phyloP scores from a whole-genome alignment of 2,888 invertebrate species.

The Mythimna loreyi region DNA sequence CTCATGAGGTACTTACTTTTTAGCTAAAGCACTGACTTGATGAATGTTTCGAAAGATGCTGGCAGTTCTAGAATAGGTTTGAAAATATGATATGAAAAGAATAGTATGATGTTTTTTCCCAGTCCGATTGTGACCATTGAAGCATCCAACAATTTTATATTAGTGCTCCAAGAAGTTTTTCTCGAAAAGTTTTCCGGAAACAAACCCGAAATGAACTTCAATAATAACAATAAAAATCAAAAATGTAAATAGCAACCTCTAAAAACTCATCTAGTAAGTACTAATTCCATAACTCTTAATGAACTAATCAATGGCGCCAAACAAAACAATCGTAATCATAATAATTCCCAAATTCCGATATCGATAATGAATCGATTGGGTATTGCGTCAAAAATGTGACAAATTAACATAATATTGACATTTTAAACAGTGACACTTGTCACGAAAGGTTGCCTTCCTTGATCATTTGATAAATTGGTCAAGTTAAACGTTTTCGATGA shows the following conservation, averaged over 20 bases:
- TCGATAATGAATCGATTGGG: constrained; percentile 53
- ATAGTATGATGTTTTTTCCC: too few relatives aligned
- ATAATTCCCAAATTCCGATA: constrained; percentile 26
- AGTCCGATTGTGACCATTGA: too few relatives aligned
- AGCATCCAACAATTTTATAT: too few relatives aligned
- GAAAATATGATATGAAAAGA: too few relatives aligned
- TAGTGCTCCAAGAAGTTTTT: too few relatives aligned
- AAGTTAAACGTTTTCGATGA: constrained; percentile 37
- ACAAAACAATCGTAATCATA: constrained; percentile 26
- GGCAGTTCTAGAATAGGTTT: too few relatives aligned
- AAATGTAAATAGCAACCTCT: constrained; percentile 26
- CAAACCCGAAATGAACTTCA: too few relatives aligned
- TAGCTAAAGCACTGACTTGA: too few relatives aligned
- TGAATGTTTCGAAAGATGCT: too few relatives aligned
- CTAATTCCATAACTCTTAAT: constrained; percentile 13
- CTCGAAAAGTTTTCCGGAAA: too few relatives aligned
- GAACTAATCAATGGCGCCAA: constrained; percentile 7
- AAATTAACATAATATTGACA: constrained; percentile 57
- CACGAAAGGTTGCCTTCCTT: constrained; percentile 65
- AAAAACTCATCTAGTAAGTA: constrained; percentile 15
- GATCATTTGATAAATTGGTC: constrained; percentile 64
- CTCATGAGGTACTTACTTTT: too few relatives aligned
- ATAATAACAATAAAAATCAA: background rate
- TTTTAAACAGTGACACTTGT: constrained; percentile 58
- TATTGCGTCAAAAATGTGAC: constrained; percentile 57